Percentiles rank a stretch among this genome's conserved stretches.
Evolutionary conservation across 2,888 invertebrate genomes (phyloP).

Genomic region (Scelioninae gen. 1): DNA sequence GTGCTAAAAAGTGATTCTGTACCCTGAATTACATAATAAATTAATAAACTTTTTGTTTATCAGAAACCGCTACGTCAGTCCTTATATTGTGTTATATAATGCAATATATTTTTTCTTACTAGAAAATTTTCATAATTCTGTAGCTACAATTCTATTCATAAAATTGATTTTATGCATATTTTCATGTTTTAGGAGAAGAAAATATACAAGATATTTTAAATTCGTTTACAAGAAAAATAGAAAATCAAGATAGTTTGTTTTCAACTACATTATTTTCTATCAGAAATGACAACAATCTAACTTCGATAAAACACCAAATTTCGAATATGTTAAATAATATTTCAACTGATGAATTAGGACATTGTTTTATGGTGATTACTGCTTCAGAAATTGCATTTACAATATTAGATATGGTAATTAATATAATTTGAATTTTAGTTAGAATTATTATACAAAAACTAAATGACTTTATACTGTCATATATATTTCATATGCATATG

Average conservation of each 20-base stretch:
- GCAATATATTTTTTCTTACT: too few species aligned
- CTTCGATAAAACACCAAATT: constrained; percentile 85
- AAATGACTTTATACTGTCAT: too few species aligned
- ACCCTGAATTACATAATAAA: too few species aligned
- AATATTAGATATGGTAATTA: constrained; percentile 87
- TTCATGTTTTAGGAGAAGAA: constrained; percentile 15
- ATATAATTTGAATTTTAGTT: too few species aligned
- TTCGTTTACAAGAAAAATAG: constrained; percentile 80
- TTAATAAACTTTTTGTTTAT: too few species aligned
- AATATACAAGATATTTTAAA: constrained; percentile 37
- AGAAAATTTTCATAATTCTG: too few species aligned
- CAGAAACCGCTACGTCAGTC: too few species aligned
- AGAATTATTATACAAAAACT: too few species aligned
- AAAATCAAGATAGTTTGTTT: constrained; percentile 84
- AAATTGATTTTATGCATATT: not conserved
- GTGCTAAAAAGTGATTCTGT: too few species aligned
- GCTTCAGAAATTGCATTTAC: constrained; percentile 87
- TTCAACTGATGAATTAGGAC: constrained; percentile 85
- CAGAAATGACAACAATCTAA: constrained; percentile 85
- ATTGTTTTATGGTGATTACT: constrained; percentile 88
- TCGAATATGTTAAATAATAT: constrained; percentile 85
- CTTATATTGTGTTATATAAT: too few species aligned
- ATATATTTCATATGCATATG: too few species aligned
- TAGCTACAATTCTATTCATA: too few species aligned
- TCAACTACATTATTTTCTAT: constrained; percentile 86